phyloP scores from a whole-genome alignment of 2,113 vertebrate genomes.

The Aythya baeri region DNA sequence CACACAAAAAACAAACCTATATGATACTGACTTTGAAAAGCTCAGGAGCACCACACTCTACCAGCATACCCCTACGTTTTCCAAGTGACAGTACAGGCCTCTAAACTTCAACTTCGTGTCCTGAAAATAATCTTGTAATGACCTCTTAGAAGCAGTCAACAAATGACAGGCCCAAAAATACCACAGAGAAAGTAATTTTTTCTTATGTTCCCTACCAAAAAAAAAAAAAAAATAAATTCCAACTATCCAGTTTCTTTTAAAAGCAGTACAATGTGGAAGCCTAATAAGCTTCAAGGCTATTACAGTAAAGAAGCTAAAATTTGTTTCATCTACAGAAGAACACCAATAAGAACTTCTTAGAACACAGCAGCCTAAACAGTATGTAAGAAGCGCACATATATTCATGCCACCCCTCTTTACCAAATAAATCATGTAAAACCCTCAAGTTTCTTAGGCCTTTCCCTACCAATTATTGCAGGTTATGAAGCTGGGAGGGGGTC shows the following conservation, averaged over 20 bases:
- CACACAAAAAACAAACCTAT: neutral
- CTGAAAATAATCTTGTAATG: neutral
- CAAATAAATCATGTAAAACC: neutral
- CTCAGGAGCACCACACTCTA: accelerated
- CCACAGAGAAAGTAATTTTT: neutral
- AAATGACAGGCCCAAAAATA: neutral
- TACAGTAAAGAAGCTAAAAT: neutral
- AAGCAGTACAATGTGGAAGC: neutral
- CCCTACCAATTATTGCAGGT: neutral
- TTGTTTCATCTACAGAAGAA: neutral
- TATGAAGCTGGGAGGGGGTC: neutral
- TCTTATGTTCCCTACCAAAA: neutral
- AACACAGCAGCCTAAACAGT: neutral
- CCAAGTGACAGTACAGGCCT: neutral
- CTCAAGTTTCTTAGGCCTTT: neutral
- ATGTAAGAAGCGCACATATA: neutral
- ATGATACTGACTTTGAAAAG: neutral
- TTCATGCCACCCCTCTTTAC: neutral
- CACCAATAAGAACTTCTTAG: neutral
- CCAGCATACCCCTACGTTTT: neutral
- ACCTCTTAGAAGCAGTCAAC: neutral
- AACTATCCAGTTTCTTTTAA: neutral
- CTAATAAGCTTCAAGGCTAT: neutral
- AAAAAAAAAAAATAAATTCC: neutral
- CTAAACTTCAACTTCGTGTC: neutral